Base-by-base conservation (phyloP, 1,140 invertebrate genomes). In the Apis laboriosa region DNA sequence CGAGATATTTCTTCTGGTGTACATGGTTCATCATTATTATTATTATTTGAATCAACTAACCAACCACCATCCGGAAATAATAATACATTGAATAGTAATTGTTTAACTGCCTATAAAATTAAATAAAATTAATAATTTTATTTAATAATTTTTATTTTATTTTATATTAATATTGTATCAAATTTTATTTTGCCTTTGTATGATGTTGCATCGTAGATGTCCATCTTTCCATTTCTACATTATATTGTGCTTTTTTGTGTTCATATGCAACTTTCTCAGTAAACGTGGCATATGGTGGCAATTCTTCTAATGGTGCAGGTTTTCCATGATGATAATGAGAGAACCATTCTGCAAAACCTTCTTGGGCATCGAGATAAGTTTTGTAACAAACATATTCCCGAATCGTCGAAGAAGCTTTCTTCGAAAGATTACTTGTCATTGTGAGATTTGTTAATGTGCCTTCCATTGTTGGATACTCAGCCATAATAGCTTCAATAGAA, bases 271-370 rank as follows among this genome's bases (percentile, higher is more conserved):
- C 97, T 92, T 97, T 97, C 91, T 99, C 98, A 1, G 97, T 97
- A 89, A 98, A 99, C 55, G 96, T 96, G 9, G 96, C 96, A 90
- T 96, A 96, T 24, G 93, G 68, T 11, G 94, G 89, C 67, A 96
- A 91, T 12, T 94, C 92, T 68, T 96, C 95, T 1, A 96, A 94
- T 77, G 96, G 96, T 68, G 94, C 94, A 4, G 98, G 98, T 93
- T 97, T 96, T 2, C 95, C 96, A 90, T 97, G 96, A 90, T 98
- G 96, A 83, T 95, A 97, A 88, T 97, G 96, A 79, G 96, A 95
- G 86, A 98, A 98, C 98, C 98, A 99, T 89, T 97, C 97, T 80
- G 96, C 96, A 94, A 98, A 99, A 63, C 96, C 96, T 92, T 98
- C 97, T 77, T 98, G 95, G 5, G 97, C 98, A 90, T 97, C 96